Evolutionary conservation across 2,888 invertebrate genomes (phyloP).

Genomic region (Hydrotaea cyrtoneurina): DNA sequence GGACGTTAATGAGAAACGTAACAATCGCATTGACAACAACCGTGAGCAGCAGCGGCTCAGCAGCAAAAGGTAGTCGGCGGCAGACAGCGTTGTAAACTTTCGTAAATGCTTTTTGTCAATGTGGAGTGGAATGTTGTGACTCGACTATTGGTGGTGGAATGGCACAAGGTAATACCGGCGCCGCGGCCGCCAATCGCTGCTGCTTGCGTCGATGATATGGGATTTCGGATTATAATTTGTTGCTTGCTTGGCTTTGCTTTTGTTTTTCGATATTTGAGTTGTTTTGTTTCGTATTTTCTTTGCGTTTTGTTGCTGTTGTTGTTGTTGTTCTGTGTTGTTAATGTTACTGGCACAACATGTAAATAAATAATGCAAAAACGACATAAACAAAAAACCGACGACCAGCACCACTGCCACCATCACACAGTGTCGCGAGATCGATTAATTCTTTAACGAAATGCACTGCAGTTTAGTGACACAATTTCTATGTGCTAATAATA

Average conservation of each 20-base stretch:
- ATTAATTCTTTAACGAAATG: too few species aligned
- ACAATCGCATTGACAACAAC: constrained; percentile 48
- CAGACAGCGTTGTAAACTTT: constrained; percentile 59
- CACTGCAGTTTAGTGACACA: too few species aligned
- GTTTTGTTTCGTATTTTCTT: constrained; percentile 32
- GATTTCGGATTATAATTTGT: constrained; percentile 58
- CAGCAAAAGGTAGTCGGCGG: constrained; percentile 27
- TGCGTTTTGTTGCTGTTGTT: constrained; percentile 26
- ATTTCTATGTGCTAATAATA: too few species aligned
- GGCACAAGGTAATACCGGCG: constrained; percentile 27
- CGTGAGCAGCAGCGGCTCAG: constrained; percentile 8
- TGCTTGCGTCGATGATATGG: constrained; percentile 56
- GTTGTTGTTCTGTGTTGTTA: constrained; percentile 47
- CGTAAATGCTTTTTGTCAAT: constrained; percentile 56
- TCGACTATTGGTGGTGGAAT: background rate
- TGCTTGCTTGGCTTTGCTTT: constrained; percentile 57
- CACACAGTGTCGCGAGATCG: constrained; percentile 3
- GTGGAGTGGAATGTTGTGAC: constrained; percentile 31
- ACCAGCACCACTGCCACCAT: background rate
- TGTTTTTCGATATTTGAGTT: constrained; percentile 46
- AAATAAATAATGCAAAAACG: constrained; percentile 72
- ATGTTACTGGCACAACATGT: constrained; percentile 60
- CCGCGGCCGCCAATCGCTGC: background rate
- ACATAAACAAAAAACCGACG: constrained; percentile 59
- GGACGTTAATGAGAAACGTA: constrained; percentile 65